Conservation (phyloP, 2,797 vertebrate genomes). For the Schizopygopsis malacanthus region DNA sequence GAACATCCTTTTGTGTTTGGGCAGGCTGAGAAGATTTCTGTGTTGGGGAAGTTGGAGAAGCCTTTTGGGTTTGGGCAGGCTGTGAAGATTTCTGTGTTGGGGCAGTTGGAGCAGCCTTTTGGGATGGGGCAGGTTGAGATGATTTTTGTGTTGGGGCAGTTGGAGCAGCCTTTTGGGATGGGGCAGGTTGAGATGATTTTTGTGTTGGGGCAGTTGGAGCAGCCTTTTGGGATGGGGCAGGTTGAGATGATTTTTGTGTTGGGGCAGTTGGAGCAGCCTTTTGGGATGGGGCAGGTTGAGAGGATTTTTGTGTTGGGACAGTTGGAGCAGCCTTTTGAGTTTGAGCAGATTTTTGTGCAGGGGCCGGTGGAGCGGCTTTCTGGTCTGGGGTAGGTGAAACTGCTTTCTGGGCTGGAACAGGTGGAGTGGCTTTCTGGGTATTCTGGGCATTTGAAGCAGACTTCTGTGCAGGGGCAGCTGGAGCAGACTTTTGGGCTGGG, state of each 20-base stretch:
- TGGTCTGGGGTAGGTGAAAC: neutral
- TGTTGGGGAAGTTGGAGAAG: slow-evolving; percentile 60
- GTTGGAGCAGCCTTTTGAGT: slow-evolving; percentile 43
- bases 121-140: neutral
- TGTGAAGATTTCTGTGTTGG: slow-evolving; percentile 53
- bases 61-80: slow-evolving; percentile 53
- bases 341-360: slow-evolving; percentile 56
- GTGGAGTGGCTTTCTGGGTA: neutral
- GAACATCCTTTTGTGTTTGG: neutral
- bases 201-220: neutral
- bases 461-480: slow-evolving; percentile 55
- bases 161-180: slow-evolving; percentile 52
- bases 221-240: neutral
- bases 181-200: slow-evolving; percentile 62
- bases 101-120: neutral
- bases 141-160: slow-evolving; percentile 58
- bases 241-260: slow-evolving; percentile 29
- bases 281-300: slow-evolving; percentile 57
- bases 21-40: too few relatives aligned
- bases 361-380: neutral
- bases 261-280: slow-evolving; percentile 63
- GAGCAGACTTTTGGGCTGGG: slow-evolving; percentile 51
- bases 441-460: slow-evolving; percentile 38
- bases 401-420: slow-evolving; percentile 53
- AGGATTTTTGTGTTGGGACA: slow-evolving; percentile 36